Conservation (phyloP, 1,140 invertebrate species). For the Drosophila athabasca region DNA sequence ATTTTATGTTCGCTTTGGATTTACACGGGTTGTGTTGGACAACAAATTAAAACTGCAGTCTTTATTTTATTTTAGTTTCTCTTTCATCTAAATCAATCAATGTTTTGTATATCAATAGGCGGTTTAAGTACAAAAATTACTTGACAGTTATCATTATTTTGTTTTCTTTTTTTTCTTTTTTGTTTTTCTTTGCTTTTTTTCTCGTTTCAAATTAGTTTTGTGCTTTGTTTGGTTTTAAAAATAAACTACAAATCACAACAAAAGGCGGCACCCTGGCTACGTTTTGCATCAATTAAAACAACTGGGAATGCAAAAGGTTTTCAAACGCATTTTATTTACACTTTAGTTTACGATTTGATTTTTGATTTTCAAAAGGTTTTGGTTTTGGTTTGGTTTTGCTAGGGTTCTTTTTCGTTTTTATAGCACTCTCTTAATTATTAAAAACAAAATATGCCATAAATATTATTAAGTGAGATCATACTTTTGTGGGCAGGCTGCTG, state of each 20-base stretch:
- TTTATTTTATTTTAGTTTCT: constrained; percentile 72
- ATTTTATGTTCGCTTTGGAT: constrained; percentile 33
- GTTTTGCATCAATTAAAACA: constrained; percentile 80
- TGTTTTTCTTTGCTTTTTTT: constrained; percentile 32
- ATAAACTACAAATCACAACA: constrained; percentile 69
- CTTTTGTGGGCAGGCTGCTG: not conserved
- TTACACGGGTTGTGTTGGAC: constrained; percentile 46
- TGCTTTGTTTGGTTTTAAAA: constrained; percentile 36
- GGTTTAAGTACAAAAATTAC: constrained; percentile 48
- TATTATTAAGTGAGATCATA: constrained; percentile 6
- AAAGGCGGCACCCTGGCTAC: constrained; percentile 69
- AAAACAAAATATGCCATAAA: constrained; percentile 33
- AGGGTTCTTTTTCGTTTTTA: constrained; percentile 16
- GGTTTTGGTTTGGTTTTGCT: constrained; percentile 7
- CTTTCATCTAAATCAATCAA: constrained; percentile 39
- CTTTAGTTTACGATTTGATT: constrained; percentile 25
- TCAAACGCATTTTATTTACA: constrained; percentile 65
- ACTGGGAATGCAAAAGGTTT: constrained; percentile 79
- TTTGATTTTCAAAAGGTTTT: constrained; percentile 12
- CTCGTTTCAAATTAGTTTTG: constrained; percentile 40
- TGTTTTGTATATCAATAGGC: constrained; percentile 47
- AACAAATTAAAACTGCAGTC: constrained; percentile 76
- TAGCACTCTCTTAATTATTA: constrained; percentile 42
- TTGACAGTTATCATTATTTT: constrained; percentile 47
- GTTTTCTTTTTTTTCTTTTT: constrained; percentile 35